Evolutionary conservation across 2,113 vertebrate species (phyloP).

Genomic region (Colossoma macropomum): DNA sequence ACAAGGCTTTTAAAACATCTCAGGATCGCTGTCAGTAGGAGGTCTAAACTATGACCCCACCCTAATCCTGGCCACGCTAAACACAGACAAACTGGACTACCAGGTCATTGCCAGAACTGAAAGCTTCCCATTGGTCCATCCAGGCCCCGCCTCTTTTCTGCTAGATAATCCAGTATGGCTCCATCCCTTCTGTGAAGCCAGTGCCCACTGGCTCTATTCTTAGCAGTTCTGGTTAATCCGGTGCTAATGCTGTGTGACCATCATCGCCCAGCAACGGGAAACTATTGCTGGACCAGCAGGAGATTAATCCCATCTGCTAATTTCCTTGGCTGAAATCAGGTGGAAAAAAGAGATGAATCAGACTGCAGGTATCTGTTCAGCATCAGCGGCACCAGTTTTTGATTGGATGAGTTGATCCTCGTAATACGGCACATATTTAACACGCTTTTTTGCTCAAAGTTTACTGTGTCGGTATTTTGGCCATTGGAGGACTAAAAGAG

Average conservation of each 20-base stretch:
- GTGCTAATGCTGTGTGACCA: neutral
- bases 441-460: no score
- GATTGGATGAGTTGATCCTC: neutral
- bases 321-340: neutral
- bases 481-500: no score
- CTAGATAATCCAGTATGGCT: conserved; percentile 29
- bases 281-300: neutral
- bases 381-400: neutral
- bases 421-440: no score
- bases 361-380: neutral
- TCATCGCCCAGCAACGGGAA: neutral
- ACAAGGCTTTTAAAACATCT: neutral
- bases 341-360: neutral
- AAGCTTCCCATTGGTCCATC: neutral
- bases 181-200: conserved; percentile 13
- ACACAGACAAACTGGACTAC: conserved; percentile 12
- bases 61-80: neutral
- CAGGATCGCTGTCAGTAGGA: neutral
- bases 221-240: conserved; percentile 41
- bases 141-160: neutral
- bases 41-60: neutral
- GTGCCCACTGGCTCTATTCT: conserved; percentile 24
- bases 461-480: no score
- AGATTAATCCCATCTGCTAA: neutral
- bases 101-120: neutral